These are phyloP conservation scores for Drosophila simulans DNA, from an alignment of 1,140 invertebrate genomes.

Conservation along the genomic window DNA sequence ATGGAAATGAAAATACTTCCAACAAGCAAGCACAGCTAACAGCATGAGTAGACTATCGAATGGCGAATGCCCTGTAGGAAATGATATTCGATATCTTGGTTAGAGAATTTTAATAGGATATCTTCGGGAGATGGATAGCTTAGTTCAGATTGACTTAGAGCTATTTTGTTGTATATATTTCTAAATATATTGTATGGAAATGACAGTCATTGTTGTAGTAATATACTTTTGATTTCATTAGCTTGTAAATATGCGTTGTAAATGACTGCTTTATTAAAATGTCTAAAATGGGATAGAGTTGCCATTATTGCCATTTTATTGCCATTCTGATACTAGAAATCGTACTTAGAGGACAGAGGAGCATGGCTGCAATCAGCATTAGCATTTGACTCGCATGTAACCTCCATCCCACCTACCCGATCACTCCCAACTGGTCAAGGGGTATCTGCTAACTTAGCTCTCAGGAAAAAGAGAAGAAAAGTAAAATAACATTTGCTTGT, in stretches of 20 bases:
- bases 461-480: slow-evolving; percentile 21
- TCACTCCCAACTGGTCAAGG: slow-evolving; percentile 13
- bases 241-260: no score
- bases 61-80: slow-evolving; percentile 10
- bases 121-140: no score
- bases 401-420: slow-evolving; percentile 22
- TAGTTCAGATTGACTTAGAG: no score
- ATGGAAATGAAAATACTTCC: slow-evolving; percentile 53
- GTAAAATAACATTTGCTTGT: slow-evolving; percentile 78
- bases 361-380: not conserved
- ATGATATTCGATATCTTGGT: not conserved
- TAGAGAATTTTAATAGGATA: not conserved
- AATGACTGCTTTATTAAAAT: no score
- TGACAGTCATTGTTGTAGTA: no score
- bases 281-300: no score
- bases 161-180: no score
- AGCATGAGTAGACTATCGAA: slow-evolving; percentile 19
- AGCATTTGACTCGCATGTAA: not conserved
- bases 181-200: no score
- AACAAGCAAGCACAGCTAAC: slow-evolving; percentile 28
- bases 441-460: slow-evolving; percentile 39
- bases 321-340: no score
- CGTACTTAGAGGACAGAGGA: not conserved
- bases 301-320: no score
- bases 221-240: no score